These are phyloP conservation scores for Lamellibrachia luymesi DNA, from an alignment of 1,140 invertebrate genomes.

Conservation along the genomic window DNA sequence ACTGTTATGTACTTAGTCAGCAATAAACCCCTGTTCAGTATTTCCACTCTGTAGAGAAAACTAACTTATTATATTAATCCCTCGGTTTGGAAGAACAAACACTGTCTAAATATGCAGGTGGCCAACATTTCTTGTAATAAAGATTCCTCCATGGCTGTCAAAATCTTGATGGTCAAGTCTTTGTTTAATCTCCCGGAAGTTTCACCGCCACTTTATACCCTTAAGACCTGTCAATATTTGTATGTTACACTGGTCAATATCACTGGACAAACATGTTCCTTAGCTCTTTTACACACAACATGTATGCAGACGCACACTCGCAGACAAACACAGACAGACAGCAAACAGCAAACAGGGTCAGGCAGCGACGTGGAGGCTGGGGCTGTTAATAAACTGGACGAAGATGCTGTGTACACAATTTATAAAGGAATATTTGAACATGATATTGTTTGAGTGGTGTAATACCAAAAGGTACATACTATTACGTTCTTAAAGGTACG, in stretches of 20 bases:
- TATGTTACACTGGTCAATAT: neutral
- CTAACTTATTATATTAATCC: neutral
- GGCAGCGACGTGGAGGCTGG: no score
- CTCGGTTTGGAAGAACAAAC: neutral
- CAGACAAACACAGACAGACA: neutral
- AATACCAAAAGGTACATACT: no score
- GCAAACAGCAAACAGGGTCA: neutral
- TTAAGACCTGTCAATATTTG: neutral
- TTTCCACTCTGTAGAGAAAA: neutral
- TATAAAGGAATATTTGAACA: neutral
- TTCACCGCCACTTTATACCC: neutral
- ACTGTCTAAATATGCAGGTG: neutral
- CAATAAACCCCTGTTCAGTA: neutral
- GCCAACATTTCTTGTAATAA: neutral
- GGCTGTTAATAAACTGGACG: neutral
- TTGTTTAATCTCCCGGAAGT: neutral
- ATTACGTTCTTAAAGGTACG: no score
- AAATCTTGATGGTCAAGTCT: neutral
- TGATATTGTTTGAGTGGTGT: neutral
- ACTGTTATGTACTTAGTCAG: neutral
- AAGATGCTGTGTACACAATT: neutral
- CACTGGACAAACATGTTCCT: neutral
- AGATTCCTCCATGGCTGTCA: neutral
- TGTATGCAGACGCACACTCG: neutral
- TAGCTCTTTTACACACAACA: neutral